Base-by-base conservation (phyloP, 1,140 invertebrate species). In the Propsilocerus akamusi region DNA sequence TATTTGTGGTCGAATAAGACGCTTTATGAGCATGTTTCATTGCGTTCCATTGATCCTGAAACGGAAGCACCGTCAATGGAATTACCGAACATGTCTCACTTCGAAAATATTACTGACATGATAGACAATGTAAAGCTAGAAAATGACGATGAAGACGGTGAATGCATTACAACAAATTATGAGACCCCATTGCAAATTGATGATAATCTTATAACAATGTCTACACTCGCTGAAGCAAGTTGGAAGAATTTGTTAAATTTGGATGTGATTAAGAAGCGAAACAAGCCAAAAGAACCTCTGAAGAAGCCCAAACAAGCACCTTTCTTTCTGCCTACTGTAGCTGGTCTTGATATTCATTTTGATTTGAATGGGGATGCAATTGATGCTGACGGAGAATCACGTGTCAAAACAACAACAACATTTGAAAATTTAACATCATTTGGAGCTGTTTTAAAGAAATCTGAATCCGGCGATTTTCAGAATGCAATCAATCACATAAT, bases 221-320 rank as follows among this genome's bases (percentile, higher is more conserved):
- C 92, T 0, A 72, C 78, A 2, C 66, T 96, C 34, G 77, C 93
- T 0, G 77, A 80, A 20, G 92, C 90, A 0, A 77, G 87, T 59
- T 98, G 94, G 96, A 78, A 90, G 48, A 96, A 96, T 70, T 66
- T 99, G 4, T 68, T 97, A 0, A 80, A 93, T 64, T 70, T 98
- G 37, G 92, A 97, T 58, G 67, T 86, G 2, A 86, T 98, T 1
- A 92, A 86, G 62, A 78, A 80, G 54, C 72, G 87, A 53, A 97
- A 98, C 65, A 97, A 94, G 63, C 92, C 93, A 0, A 89, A 83
- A 66, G 80, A 83, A 47, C 71, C 86, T 5, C 72, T 80, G 0
- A 90, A 91, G 59, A 72, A 73, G 1, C 80, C 84, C 0, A 87
- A 89, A 69, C 74, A 76, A 23, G 91, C 92, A 0, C 94, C 94